Evolutionary conservation across 2,797 vertebrate genomes (phyloP).

Genomic region (Microhierax caerulescens): DNA sequence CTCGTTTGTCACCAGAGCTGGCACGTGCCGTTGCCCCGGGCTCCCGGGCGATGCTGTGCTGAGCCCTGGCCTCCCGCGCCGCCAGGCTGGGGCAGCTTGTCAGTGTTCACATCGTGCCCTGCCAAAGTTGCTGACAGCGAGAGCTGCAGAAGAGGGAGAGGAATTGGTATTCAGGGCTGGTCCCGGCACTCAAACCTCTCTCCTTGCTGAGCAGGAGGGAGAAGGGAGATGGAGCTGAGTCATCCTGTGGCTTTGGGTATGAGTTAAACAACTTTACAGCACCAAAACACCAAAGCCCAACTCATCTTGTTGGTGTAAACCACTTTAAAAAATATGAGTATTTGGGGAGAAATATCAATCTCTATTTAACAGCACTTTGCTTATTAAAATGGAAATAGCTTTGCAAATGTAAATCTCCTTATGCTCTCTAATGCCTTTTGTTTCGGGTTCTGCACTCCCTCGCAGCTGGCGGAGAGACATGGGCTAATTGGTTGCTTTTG

Average conservation of each 20-base stretch:
- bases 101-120: background rate
- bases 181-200: background rate
- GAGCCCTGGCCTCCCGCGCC: background rate
- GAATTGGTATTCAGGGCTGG: constrained; percentile 10
- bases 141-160: background rate
- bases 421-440: constrained; percentile 53
- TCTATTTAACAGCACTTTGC: constrained; percentile 53
- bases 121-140: background rate
- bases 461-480: background rate
- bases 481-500: background rate
- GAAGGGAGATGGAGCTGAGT: background rate
- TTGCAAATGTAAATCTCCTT: constrained; percentile 57
- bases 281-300: background rate
- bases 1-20: rapidly evolving
- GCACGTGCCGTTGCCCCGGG: background rate
- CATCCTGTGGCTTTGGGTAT: background rate
- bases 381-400: constrained; percentile 58
- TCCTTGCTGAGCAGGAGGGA: background rate
- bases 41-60: background rate
- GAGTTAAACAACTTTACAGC: background rate
- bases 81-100: background rate
- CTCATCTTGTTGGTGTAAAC: background rate
- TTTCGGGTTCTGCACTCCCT: background rate
- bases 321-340: constrained; percentile 6
- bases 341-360: constrained; percentile 57